Base-by-base conservation (phyloP, 2,113 vertebrate genomes). In the Centropristis striata region DNA sequence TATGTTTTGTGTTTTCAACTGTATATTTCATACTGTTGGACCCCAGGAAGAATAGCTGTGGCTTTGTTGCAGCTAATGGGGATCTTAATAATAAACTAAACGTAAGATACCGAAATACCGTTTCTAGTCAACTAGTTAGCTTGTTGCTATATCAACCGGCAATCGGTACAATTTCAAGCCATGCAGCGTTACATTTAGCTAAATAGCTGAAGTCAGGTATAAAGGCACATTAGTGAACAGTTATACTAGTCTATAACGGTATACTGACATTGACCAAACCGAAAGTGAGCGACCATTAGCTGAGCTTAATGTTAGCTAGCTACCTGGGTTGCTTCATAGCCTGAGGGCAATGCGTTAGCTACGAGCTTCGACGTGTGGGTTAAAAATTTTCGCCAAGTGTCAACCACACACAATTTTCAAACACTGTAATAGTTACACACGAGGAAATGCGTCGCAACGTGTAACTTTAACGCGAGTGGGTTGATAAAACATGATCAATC, bases 361-460 rank as follows among this genome's bases (percentile, higher is more conserved):
- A 11, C 23, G 25, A 68, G 63, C 46, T 65, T 18, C 23, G 41
- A 28, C 36, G 59, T 12, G 15, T 25, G 8, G 2, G 5, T 55
- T 46, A 44, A 4, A 32, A 36, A 4, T 0, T 14, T 61, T 41
- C 10, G 14, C 0, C 1, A 9, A 21, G 46, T 5, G 3, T 2
- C 27, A 1, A 2, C 0, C 5, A 0, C 2, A 7, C 2, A 15
- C 1, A 0, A 1, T 4, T 55, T 42, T 37, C 0, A 44, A 60
- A 57, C 3, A 14, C 2, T 10, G 27, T 0, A 14, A 5, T 1
- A 23, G 4, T n/a, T 11, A 2, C 8, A 18, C 5, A 3, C 0
- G 1, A 15, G 1, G 0, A 0, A 5, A 1, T 2, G 1, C 2
- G 23, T 6, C 4, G 16, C 1, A 0, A 13, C 1, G 9, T 5